Conservation (phyloP, 2,888 invertebrate species). For the Leptinotarsa juncta region DNA sequence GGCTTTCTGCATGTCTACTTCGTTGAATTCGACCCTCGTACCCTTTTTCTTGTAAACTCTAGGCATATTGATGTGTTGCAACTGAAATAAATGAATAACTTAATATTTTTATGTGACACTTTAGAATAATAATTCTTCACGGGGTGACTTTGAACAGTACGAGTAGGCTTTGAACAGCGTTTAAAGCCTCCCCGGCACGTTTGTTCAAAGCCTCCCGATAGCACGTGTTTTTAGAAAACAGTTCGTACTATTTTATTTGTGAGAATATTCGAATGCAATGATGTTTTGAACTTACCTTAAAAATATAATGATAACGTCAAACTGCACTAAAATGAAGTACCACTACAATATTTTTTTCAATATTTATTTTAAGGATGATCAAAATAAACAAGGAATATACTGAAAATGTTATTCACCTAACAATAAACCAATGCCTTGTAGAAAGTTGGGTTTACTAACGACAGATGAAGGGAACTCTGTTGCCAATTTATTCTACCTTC, state of each 20-base stretch:
- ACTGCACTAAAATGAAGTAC: neutral
- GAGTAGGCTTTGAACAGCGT: conserved; percentile 11
- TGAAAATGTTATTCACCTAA: neutral
- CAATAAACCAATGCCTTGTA: neutral
- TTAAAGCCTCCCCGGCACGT: conserved; percentile 3
- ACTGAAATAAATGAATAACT: neutral
- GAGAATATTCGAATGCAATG: neutral
- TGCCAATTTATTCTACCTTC: neutral
- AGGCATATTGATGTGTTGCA: too few species aligned
- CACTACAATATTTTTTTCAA: neutral
- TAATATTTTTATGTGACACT: neutral
- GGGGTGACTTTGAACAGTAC: conserved; percentile 3
- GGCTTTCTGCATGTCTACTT: conserved; percentile 4
- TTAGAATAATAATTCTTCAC: neutral
- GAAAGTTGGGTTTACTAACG: neutral
- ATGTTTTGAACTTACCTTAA: neutral
- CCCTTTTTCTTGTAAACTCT: neutral
- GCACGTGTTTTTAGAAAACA: neutral
- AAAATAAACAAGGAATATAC: neutral
- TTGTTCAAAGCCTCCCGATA: neutral
- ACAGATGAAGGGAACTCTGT: neutral
- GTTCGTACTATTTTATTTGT: neutral
- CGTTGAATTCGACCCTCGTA: neutral
- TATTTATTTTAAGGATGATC: neutral
- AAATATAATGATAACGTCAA: neutral